phyloP scores from a whole-genome alignment of 2,888 invertebrate species.

The Allacma fusca region DNA sequence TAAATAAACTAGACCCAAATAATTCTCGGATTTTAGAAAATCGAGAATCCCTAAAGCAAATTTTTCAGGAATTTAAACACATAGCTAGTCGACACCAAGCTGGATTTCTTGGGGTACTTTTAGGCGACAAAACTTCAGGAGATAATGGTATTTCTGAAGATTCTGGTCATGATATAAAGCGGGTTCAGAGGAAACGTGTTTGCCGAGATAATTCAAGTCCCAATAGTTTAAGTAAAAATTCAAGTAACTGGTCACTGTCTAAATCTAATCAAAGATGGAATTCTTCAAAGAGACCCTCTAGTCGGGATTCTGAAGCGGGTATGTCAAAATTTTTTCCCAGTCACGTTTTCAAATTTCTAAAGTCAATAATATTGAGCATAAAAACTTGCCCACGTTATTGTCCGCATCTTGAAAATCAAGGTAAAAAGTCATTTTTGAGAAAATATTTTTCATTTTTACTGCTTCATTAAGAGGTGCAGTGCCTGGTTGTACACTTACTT shows the following conservation, averaged over 20 bases:
- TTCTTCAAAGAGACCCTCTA: not conserved
- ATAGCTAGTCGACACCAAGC: conserved; percentile 53
- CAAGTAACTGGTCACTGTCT: conserved; percentile 1
- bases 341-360: too few relatives aligned
- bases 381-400: too few relatives aligned
- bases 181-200: conserved; percentile 7
- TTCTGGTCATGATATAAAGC: not conserved
- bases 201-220: conserved; percentile 1
- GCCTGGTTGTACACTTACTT: too few relatives aligned
- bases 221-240: conserved; percentile 7
- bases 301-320: conserved; percentile 7
- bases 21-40: conserved; percentile 48
- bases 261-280: conserved; percentile 2
- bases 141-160: not conserved
- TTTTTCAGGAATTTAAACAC: conserved; percentile 56
- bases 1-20: conserved; percentile 54
- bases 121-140: not conserved
- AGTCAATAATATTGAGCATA: too few relatives aligned
- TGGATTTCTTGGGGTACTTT: conserved; percentile 31
- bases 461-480: too few relatives aligned
- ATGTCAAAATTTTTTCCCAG: not conserved
- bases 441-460: too few relatives aligned
- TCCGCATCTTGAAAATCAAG: too few relatives aligned
- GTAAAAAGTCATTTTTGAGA: too few relatives aligned
- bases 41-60: conserved; percentile 52